phyloP scores from a whole-genome alignment of 2,797 vertebrate genomes.

The Arnoldichthys spilopterus region DNA sequence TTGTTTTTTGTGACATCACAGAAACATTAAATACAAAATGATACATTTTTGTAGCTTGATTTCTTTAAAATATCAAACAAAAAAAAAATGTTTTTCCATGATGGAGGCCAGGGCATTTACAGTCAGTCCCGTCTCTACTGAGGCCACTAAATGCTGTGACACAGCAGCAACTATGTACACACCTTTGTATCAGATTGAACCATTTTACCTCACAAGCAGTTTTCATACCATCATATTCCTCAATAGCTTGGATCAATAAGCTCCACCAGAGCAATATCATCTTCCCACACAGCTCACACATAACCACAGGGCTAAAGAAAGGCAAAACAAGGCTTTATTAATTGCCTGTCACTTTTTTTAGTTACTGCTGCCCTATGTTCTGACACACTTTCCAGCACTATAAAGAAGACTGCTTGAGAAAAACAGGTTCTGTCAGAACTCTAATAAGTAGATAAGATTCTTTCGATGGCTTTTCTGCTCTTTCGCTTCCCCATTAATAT shows the following conservation, averaged over 20 bases:
- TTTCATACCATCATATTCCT: constrained; percentile 52
- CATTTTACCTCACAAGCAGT: constrained; percentile 47
- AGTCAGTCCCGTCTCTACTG: background rate
- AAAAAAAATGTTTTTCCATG: background rate
- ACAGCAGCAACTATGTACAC: background rate
- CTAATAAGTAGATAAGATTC: constrained; percentile 29
- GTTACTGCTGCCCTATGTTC: constrained; percentile 43
- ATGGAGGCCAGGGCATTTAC: background rate
- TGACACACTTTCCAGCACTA: constrained; percentile 26
- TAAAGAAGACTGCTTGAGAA: background rate
- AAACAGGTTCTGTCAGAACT: background rate
- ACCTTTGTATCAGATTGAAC: constrained; percentile 6
- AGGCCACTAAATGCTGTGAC: background rate
- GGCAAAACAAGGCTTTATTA: constrained; percentile 57
- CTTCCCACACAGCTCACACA: constrained; percentile 47
- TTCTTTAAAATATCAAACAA: too few relatives aligned
- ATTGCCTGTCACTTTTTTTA: constrained; percentile 59
- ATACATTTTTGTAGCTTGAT: too few relatives aligned
- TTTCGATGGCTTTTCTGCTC: constrained; percentile 15
- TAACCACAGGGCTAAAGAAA: constrained; percentile 49
- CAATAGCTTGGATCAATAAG: constrained; percentile 48
- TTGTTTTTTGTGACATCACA: too few relatives aligned
- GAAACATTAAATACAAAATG: too few relatives aligned
- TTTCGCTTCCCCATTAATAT: constrained; percentile 31
- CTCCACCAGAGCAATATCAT: constrained; percentile 43